Evolutionary conservation across 1,140 invertebrate genomes (phyloP).

Genomic region (Drosophila sproati): DNA sequence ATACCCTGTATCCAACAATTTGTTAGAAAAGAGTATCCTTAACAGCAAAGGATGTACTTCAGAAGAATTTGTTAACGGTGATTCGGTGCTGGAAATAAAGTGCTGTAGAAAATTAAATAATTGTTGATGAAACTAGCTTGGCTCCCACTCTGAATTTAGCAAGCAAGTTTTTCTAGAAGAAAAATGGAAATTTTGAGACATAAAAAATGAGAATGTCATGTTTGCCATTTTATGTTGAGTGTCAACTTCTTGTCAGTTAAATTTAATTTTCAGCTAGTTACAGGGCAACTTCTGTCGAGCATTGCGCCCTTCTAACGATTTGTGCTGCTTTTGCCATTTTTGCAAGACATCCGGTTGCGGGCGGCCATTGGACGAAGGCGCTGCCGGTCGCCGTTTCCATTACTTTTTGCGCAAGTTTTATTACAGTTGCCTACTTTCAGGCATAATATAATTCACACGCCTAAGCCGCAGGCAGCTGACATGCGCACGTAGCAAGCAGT

Average conservation of each 20-base stretch:
- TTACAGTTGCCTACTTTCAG: slow-evolving; percentile 76
- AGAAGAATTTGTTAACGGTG: too few relatives aligned
- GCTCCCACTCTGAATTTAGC: too few relatives aligned
- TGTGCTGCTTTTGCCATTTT: slow-evolving; percentile 43
- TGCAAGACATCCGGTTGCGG: slow-evolving; percentile 56
- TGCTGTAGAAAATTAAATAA: too few relatives aligned
- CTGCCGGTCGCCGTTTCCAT: slow-evolving; percentile 43
- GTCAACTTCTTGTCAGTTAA: not conserved
- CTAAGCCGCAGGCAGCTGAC: slow-evolving; percentile 77
- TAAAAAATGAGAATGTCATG: too few relatives aligned
- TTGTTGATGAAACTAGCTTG: too few relatives aligned
- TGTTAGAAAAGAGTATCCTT: too few relatives aligned
- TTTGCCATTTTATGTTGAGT: not conserved
- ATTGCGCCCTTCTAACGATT: not conserved
- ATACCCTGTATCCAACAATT: not conserved
- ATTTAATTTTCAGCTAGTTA: not conserved
- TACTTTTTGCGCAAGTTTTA: slow-evolving; percentile 72
- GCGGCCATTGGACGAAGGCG: slow-evolving; percentile 1
- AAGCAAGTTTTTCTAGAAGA: too few relatives aligned
- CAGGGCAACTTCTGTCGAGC: not conserved
- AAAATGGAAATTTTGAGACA: too few relatives aligned
- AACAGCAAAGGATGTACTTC: not conserved
- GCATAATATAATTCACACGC: slow-evolving; percentile 81
- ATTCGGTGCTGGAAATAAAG: too few relatives aligned
- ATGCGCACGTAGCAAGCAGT: slow-evolving; percentile 65